phyloP scores from a whole-genome alignment of 2,113 vertebrate species.

The Hypocryptadius cinnamomeus region DNA sequence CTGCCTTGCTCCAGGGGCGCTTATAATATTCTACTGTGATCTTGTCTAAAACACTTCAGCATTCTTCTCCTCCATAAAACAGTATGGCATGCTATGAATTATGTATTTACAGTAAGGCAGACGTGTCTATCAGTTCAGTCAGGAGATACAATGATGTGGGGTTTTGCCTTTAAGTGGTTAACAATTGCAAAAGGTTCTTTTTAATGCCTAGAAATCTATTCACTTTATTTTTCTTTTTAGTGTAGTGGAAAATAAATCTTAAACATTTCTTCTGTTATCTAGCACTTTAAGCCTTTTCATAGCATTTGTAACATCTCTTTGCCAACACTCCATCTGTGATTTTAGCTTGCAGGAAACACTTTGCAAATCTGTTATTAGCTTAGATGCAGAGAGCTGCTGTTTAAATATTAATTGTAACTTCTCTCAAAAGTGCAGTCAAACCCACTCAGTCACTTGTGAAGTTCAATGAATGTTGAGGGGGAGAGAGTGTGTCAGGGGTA shows the following conservation, averaged over 20 bases:
- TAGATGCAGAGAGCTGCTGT: not conserved
- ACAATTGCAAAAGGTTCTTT: not conserved
- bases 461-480: not conserved
- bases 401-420: constrained; percentile 51
- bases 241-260: not conserved
- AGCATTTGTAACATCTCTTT: not conserved
- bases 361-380: constrained; percentile 28
- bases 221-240: not conserved
- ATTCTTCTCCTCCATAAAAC: not conserved
- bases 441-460: not conserved
- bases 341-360: constrained; percentile 33
- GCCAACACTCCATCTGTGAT: constrained; percentile 15
- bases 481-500: not conserved
- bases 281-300: not conserved
- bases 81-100: not conserved
- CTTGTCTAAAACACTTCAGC: not conserved
- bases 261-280: not conserved
- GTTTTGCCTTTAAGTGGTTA: not conserved
- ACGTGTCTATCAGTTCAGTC: not conserved
- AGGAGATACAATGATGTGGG: not conserved
- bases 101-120: not conserved
- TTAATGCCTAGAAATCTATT: not conserved
- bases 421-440: not conserved
- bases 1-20: not conserved
- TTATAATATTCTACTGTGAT: not conserved